A percentile compares a stretch with the other conserved stretches of the same genome.
These are phyloP conservation scores for Epinephelus coioides DNA, from an alignment of 2,797 vertebrate species.

Conservation along the genomic window DNA sequence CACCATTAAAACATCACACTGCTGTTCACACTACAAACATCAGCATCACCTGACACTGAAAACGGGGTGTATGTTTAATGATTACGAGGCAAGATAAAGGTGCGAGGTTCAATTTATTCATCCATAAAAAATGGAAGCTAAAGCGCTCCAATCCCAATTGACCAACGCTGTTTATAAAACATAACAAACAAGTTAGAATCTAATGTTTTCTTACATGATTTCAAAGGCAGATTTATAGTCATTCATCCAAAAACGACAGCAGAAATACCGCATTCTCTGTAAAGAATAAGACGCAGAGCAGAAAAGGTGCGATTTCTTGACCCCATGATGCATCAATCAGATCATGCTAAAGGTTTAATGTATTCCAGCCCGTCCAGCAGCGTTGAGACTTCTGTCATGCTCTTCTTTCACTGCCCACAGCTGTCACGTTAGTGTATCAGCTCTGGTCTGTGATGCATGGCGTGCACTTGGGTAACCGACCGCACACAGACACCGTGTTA, in stretches of 20 bases:
- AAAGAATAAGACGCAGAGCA: not conserved
- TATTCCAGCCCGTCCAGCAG: conserved; percentile 76
- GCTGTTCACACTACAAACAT: not conserved
- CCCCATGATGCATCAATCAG: conserved; percentile 11
- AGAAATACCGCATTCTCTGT: not conserved
- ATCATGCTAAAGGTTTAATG: conserved; percentile 47
- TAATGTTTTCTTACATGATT: not conserved
- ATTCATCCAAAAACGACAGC: not conserved
- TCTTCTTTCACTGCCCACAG: conserved; percentile 85
- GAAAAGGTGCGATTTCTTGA: not conserved
- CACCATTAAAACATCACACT: not conserved
- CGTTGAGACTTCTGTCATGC: conserved; percentile 78
- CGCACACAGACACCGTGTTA: conserved; percentile 75
- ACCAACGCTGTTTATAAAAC: not conserved
- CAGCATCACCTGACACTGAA: not conserved
- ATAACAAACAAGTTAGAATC: too few relatives aligned
- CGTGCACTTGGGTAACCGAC: conserved; percentile 80
- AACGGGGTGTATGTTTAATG: too few relatives aligned
- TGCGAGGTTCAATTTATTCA: too few relatives aligned
- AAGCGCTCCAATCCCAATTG: not conserved
- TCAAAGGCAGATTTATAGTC: not conserved
- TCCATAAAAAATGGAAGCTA: not conserved
- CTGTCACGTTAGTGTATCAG: conserved; percentile 84
- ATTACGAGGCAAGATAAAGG: too few relatives aligned
- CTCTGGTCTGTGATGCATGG: conserved; percentile 82